Conservation (phyloP, 2,797 vertebrate genomes). For the Simalia tracyae region DNA sequence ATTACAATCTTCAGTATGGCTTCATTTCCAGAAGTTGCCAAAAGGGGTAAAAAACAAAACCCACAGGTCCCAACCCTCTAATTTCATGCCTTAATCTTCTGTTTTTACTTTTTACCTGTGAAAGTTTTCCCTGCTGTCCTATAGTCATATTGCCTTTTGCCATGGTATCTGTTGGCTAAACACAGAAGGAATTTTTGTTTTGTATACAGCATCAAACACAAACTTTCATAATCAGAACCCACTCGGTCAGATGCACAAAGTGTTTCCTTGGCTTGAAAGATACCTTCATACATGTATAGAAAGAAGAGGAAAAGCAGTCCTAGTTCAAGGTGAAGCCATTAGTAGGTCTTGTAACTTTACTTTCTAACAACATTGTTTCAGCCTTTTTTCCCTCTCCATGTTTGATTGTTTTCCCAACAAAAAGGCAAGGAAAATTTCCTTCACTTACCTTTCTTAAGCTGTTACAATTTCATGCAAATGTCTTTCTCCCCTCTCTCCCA, state of each 20-base stretch:
- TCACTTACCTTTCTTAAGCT: neutral
- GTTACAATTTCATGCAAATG: neutral
- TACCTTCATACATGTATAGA: neutral
- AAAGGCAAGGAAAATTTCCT: neutral
- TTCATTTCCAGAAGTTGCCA: neutral
- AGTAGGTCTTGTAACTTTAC: neutral
- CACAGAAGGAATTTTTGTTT: neutral
- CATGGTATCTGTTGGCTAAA: neutral
- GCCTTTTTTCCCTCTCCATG: neutral
- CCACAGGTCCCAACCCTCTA: neutral
- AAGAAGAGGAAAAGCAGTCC: neutral
- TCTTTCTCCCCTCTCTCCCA: neutral
- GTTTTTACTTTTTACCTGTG: neutral
- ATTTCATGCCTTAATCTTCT: neutral
- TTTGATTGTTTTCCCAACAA: neutral
- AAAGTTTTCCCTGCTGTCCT: neutral
- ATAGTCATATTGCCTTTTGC: neutral
- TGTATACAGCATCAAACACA: neutral
- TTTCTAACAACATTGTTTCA: neutral
- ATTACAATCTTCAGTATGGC: neutral
- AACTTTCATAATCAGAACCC: neutral
- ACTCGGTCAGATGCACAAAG: neutral
- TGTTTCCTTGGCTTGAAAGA: neutral
- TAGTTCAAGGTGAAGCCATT: neutral
- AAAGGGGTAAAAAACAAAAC: no score